Evolutionary conservation across 2,113 vertebrate species (phyloP).

Genomic region (Heterocephalus glaber): DNA sequence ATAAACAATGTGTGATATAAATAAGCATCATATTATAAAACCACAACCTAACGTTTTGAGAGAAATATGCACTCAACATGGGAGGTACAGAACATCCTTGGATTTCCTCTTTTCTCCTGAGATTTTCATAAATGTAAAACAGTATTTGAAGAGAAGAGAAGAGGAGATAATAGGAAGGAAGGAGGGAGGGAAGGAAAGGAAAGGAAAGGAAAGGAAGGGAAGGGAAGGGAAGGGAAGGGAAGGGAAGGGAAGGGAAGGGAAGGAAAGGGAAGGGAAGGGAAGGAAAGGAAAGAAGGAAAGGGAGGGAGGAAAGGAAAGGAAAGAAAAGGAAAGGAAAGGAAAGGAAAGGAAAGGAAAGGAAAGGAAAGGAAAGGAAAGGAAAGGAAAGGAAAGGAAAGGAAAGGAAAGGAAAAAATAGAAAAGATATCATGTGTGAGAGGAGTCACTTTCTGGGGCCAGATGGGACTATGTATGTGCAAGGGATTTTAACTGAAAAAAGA

Average conservation of each 20-base stretch:
- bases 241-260: no score
- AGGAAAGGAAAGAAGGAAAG: no score
- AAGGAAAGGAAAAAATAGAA: neutral
- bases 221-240: no score
- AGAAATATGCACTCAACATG: neutral
- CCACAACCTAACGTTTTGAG: neutral
- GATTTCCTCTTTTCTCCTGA: neutral
- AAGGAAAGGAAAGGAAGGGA: accelerated
- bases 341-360: no score
- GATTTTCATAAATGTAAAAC: neutral
- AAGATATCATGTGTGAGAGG: neutral
- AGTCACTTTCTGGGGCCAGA: neutral
- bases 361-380: no score
- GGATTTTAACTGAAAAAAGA: neutral
- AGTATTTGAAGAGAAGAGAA: neutral
- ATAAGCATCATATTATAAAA: neutral
- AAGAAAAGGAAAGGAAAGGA: neutral
- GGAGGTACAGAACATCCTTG: neutral
- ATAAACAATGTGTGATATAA: neutral
- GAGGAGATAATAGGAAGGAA: neutral
- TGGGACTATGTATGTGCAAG: neutral
- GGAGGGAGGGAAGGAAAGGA: accelerated
- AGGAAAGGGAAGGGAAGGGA: accelerated
- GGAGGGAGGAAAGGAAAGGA: accelerated
- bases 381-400: neutral